These are phyloP conservation scores for Aphelinus atriplicis DNA, from an alignment of 1,140 invertebrate genomes.

Conservation along the genomic window DNA sequence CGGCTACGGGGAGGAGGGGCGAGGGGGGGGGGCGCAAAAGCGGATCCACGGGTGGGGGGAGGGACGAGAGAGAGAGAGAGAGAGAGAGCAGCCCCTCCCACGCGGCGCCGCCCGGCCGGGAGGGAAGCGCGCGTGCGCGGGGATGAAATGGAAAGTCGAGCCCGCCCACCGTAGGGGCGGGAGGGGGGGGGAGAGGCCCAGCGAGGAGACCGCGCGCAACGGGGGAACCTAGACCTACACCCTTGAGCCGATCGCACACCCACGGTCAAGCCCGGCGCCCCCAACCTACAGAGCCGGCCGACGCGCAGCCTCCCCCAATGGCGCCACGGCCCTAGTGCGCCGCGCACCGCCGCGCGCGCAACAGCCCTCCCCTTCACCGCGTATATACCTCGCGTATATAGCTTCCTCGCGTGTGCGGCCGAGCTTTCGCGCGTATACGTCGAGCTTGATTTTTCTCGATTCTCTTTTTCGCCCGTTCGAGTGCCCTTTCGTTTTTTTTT, in stretches of 20 bases:
- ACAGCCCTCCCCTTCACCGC: no score
- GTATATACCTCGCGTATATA: no score
- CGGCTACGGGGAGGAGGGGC: no score
- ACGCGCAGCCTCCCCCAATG: constrained; percentile 1
- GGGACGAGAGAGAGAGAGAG: constrained; percentile 29
- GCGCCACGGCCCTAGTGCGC: constrained; percentile 27
- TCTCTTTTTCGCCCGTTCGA: not conserved
- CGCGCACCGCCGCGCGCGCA: not conserved
- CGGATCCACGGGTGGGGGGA: not conserved
- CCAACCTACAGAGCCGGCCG: constrained; percentile 54
- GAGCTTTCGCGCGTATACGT: no score
- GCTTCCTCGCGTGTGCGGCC: no score
- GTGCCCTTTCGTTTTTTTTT: constrained; percentile 3
- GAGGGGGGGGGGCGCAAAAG: not conserved
- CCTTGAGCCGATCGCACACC: constrained; percentile 49
- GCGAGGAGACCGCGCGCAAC: constrained; percentile 35
- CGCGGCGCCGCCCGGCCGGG: constrained; percentile 6
- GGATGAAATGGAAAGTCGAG: constrained; percentile 58
- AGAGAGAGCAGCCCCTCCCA: not conserved
- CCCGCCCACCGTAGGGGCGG: constrained; percentile 28
- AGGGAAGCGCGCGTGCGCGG: constrained; percentile 38
- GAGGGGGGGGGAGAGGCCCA: not conserved
- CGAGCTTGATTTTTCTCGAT: no score
- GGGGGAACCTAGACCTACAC: constrained; percentile 61
- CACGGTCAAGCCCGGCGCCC: constrained; percentile 60